These are phyloP conservation scores for Patiria miniata DNA, from an alignment of 35 echinoderm and acorn worm genomes.

Conservation along the genomic window DNA sequence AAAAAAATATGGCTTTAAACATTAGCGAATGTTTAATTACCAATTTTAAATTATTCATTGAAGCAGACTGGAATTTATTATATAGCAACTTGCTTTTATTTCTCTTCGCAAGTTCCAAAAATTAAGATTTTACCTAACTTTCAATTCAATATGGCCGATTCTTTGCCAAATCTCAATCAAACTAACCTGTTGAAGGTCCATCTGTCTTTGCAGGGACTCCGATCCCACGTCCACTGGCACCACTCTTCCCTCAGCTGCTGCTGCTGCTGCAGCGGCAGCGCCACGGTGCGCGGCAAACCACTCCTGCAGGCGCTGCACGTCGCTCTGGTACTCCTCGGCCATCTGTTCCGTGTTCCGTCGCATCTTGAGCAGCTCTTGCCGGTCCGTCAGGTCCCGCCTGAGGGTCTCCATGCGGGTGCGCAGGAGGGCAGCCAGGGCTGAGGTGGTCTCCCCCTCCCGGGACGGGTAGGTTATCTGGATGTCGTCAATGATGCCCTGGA, in stretches of 20 bases:
- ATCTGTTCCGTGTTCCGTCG: slow-evolving; percentile 65
- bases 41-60: no score
- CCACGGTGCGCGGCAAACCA: slow-evolving; percentile 57
- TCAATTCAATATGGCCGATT: no score
- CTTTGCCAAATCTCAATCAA: no score
- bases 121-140: no score
- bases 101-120: no score
- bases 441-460: slow-evolving; percentile 40
- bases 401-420: slow-evolving; percentile 68
- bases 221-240: slow-evolving; percentile 62
- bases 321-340: slow-evolving; percentile 83
- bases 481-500: slow-evolving; percentile 56
- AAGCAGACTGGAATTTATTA: no score
- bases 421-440: slow-evolving; percentile 42
- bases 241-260: slow-evolving; percentile 24
- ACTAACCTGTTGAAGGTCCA: slow-evolving; percentile 86
- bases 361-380: slow-evolving; percentile 55
- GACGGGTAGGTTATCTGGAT: slow-evolving; percentile 31
- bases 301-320: slow-evolving; percentile 79
- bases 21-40: no score
- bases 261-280: not conserved
- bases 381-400: slow-evolving; percentile 54
- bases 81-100: no score
- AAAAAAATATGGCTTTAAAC: no score
- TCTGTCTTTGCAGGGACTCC: slow-evolving; percentile 85